Evolutionary conservation across 2,113 vertebrate genomes (phyloP).

Genomic region (Platysteira castanea): DNA sequence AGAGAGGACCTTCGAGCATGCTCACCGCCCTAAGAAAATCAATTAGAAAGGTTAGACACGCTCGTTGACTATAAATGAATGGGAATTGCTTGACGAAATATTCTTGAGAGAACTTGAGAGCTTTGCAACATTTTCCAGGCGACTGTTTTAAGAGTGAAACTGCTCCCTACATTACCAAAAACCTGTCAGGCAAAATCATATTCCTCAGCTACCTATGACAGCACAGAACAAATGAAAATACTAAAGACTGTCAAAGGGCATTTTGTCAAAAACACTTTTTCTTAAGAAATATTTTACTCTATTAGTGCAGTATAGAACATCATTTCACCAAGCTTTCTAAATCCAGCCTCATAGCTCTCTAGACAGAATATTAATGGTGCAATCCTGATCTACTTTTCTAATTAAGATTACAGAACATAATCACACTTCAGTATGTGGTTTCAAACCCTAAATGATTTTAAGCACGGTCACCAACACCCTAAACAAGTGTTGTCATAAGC

Average conservation of each 20-base stretch:
- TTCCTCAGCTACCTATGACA: not conserved
- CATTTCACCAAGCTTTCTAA: not conserved
- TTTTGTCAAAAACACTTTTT: not conserved
- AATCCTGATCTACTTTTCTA: not conserved
- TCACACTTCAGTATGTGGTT: not conserved
- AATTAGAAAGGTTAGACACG: not conserved
- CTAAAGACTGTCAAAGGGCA: not conserved
- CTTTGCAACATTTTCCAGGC: not conserved
- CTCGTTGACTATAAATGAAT: not conserved
- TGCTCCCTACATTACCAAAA: not conserved
- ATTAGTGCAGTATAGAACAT: not conserved
- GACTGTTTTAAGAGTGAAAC: not conserved
- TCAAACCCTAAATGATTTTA: not conserved
- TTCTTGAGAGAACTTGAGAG: not conserved
- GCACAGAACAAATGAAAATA: not conserved
- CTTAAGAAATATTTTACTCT: not conserved
- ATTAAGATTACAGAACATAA: not conserved
- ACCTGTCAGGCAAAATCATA: not conserved
- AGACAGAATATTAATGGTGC: not conserved
- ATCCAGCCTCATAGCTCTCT: not conserved
- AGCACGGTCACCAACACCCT: not conserved
- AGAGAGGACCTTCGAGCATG: slow-evolving; percentile 79
- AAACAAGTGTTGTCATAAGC: not conserved
- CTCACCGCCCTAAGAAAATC: slow-evolving; percentile 73
- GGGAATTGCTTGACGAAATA: not conserved